A percentile compares a stretch with the other conserved stretches of the same genome.
Conservation (phyloP, 2,888 invertebrate genomes). For the Netelia melanura region DNA sequence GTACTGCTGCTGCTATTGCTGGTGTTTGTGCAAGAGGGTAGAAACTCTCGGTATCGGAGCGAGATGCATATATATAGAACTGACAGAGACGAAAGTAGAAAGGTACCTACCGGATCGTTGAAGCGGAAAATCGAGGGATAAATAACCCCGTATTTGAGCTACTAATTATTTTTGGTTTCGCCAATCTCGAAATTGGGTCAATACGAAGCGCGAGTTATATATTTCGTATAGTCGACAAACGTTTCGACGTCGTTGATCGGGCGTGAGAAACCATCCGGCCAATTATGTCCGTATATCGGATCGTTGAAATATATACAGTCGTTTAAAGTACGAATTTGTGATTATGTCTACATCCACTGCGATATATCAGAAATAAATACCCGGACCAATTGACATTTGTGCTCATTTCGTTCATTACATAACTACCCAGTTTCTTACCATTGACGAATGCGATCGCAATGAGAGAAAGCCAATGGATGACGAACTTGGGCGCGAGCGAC, state of each 20-base stretch:
- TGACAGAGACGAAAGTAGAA: constrained; percentile 32
- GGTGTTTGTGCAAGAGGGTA: constrained; percentile 72
- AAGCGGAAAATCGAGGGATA: constrained; percentile 82
- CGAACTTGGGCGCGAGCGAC: constrained; percentile 27
- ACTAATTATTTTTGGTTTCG: constrained; percentile 82
- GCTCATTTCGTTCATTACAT: constrained; percentile 54
- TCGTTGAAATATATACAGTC: neutral
- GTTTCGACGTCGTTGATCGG: constrained; percentile 29
- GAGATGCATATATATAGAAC: constrained; percentile 54
- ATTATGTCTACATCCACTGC: constrained; percentile 57
- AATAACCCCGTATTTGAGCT: constrained; percentile 81
- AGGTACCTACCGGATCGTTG: constrained; percentile 74
- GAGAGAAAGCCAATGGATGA: constrained; percentile 39
- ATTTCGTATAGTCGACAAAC: neutral
- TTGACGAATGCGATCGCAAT: constrained; percentile 41
- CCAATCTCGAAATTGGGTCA: constrained; percentile 75
- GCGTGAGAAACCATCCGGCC: constrained; percentile 38
- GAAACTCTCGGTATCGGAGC: constrained; percentile 62
- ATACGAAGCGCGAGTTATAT: constrained; percentile 39
- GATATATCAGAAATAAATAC: constrained; percentile 43
- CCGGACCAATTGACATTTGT: constrained; percentile 54
- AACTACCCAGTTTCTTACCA: constrained; percentile 49
- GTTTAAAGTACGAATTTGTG: constrained; percentile 17
- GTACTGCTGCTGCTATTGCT: constrained; percentile 14
- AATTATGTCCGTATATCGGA: constrained; percentile 9